A percentile compares a stretch with the other conserved stretches of the same genome.
These are phyloP conservation scores for Peromyscus leucopus DNA, from an alignment of 2,113 vertebrate genomes.

Conservation along the genomic window DNA sequence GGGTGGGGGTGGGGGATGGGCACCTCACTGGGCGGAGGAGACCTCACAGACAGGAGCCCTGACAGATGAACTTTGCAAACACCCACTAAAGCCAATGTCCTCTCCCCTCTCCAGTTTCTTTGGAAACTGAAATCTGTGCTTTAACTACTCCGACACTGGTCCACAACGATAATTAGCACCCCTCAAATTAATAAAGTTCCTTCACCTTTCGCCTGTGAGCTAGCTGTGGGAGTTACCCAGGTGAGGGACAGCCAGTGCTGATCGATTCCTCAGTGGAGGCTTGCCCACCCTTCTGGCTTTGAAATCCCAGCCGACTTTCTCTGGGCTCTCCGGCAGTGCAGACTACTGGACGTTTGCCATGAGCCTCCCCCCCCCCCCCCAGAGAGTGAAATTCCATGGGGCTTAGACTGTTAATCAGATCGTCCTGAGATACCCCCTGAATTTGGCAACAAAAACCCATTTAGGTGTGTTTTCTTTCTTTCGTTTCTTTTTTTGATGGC, in stretches of 20 bases:
- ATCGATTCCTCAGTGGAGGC: not conserved
- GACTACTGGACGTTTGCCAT: not conserved
- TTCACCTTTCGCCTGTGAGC: slow-evolving; percentile 4
- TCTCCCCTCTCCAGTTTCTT: not conserved
- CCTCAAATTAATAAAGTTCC: slow-evolving; percentile 56
- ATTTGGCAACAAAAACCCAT: not conserved
- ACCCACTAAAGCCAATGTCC: not conserved
- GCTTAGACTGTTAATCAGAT: slow-evolving; percentile 13
- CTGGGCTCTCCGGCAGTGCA: not conserved
- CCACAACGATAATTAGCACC: slow-evolving; percentile 67
- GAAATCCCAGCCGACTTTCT: slow-evolving; percentile 22
- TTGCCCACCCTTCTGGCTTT: slow-evolving; percentile 44
- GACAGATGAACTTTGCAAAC: not conserved
- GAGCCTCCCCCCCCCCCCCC: not conserved
- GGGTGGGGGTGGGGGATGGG: not conserved
- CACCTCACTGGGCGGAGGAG: not conserved
- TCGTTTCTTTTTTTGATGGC: not conserved
- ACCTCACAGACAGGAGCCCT: not conserved
- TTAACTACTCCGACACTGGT: slow-evolving; percentile 44
- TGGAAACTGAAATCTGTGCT: not conserved
- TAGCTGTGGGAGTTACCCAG: not conserved
- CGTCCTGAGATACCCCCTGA: not conserved
- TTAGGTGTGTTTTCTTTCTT: not conserved
- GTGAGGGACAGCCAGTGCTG: not conserved
- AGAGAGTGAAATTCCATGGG: not conserved